Conservation (phyloP, 2,797 vertebrate genomes). For the Muscicapa striata region DNA sequence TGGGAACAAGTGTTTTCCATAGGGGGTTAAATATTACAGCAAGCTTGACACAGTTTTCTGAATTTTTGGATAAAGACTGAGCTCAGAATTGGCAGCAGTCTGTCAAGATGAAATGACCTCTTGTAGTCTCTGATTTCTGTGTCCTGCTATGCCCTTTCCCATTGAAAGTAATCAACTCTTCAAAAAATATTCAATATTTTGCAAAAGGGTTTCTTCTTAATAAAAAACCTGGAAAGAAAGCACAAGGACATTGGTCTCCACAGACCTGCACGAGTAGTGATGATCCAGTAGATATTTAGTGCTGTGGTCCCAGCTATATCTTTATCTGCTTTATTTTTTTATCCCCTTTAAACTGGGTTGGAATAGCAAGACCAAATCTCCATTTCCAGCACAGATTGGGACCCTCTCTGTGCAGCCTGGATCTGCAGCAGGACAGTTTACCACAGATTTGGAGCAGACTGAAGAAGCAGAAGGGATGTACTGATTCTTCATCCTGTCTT, state of each 20-base stretch:
- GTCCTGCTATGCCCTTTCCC: constrained; percentile 25
- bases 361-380: not conserved
- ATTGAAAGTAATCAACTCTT: not conserved
- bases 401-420: not conserved
- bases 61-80: constrained; percentile 13
- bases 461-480: not conserved
- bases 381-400: not conserved
- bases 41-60: constrained; percentile 39
- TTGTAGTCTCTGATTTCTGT: not conserved
- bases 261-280: accelerated
- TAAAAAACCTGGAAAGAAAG: not conserved
- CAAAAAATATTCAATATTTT: accelerated
- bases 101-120: constrained; percentile 7
- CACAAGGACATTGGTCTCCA: not conserved
- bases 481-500: not conserved
- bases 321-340: not conserved
- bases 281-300: not conserved
- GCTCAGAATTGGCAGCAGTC: not conserved
- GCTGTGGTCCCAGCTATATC: not conserved
- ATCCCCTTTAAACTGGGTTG: not conserved
- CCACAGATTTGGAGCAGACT: accelerated
- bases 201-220: not conserved
- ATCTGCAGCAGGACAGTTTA: not conserved
- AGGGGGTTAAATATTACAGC: not conserved
- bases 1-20: not conserved